Evolutionary conservation across 2,888 invertebrate genomes (phyloP), one percentile per base, ranked within the genome.

Genomic region (Physocephala rufipes): DNA sequence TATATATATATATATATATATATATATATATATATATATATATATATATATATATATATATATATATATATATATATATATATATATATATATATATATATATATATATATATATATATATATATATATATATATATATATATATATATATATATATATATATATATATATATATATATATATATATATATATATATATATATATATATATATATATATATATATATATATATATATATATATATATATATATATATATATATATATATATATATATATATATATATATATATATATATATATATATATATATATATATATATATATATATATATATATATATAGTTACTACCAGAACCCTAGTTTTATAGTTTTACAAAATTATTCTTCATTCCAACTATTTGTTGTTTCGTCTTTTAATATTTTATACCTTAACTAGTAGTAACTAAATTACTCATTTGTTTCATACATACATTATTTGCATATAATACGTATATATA

Each of bases 1-100:
- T 45, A 45, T 45, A 45, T 45, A 45, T 45, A 45, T 45, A 45
- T 45, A 45, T 45, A 45, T 45, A 45, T 45, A 45, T 45, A 45
- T 45, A 45, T 45, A 45, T 45, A 45, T 45, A 45, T 45, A 45
- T 45, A 45, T 45, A 45, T 45, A 45, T 45, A 45, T 45, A 45
- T 45, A 45, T 45, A 45, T 45, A 45, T 45, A 45, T 45, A 45
- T 45, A 45, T 45, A 45, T 45, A 45, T 45, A 45, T 45, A 45
- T 45, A 45, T 45, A 45, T 45, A 45, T 45, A 45, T 45, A 45
- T 45, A 45, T 45, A 45, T 45, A 45, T 45, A 45, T 45, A 45
- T 45, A 45, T 45, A 45, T 45, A 45, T 45, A 45, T 45, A 45
- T 45, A 45, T 45, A 45, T 45, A 45, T 45, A 45, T 45, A 45